phyloP scores from a whole-genome alignment of 2,113 vertebrate species.

The Edolisoma coerulescens region DNA sequence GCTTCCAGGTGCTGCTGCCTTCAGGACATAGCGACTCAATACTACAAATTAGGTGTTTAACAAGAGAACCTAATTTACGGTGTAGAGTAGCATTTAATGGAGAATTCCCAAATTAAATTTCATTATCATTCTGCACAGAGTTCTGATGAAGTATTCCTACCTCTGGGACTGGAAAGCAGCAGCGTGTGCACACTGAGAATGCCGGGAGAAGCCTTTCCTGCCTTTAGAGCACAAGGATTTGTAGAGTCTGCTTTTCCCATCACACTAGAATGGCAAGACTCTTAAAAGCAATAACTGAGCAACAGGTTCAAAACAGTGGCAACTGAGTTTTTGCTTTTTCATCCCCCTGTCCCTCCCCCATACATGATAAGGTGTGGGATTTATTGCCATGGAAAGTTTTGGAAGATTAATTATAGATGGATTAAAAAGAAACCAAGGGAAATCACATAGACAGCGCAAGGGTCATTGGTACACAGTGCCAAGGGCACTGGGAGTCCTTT shows the following conservation, averaged over 20 bases:
- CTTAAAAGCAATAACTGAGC: not conserved
- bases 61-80: constrained; percentile 28
- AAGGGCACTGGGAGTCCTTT: not conserved
- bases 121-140: not conserved
- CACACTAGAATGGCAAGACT: not conserved
- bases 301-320: not conserved
- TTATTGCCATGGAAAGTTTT: not conserved
- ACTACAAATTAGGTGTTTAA: constrained; percentile 37
- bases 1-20: constrained; percentile 50
- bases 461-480: not conserved
- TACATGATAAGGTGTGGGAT: not conserved
- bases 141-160: not conserved
- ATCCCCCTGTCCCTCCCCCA: not conserved
- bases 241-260: not conserved
- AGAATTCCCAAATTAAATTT: constrained; percentile 52
- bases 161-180: not conserved
- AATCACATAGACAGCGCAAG: not conserved
- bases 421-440: not conserved
- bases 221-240: not conserved
- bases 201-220: not conserved
- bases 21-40: constrained; percentile 16
- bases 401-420: not conserved
- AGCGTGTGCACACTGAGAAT: not conserved
- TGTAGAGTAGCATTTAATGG: constrained; percentile 39
- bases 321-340: not conserved